Base-by-base conservation (phyloP, 1,140 invertebrate species). In the Carposina sasakii region DNA sequence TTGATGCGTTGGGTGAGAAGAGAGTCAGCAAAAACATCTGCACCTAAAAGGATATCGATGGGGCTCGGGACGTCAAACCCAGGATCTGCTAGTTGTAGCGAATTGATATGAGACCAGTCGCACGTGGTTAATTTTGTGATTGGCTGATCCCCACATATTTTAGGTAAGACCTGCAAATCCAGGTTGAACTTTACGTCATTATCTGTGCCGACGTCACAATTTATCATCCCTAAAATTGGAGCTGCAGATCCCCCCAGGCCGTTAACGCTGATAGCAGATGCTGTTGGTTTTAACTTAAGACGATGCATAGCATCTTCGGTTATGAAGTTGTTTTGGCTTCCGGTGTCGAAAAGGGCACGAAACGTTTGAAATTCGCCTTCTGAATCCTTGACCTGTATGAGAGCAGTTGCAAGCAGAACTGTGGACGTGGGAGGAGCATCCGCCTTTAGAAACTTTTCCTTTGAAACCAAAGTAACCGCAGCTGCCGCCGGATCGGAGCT, bases 311-410 rank as follows among this genome's bases (percentile, higher is more conserved):
- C 54, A 2, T 34, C 28, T 52, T 39, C 41, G 1, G 52, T 60
- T 5, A 64, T 54, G 36, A 62, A 54, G 19, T 52, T 62, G 37
- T 33, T 54, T 51, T 63, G 52, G 40, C 56, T 63, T 16, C 55
- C 61, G 19, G 54, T 57, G 23, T 61, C 57, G 19, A 63, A 60
- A 12, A 63, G 43, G 1, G 57, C 61, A 21, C 57, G 57, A 12
- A 57, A 57, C 19, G 51, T 28, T 31, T 63, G 51, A 19, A 54
- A 36, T 10, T 22, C 5, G 3, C 57, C 61, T 13, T 22, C 46
- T 0, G 57, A 31, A 52, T 63, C 61, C n/a, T 19, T 31, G 19
- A 60, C 23, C 26, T 52, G 45, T 9, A 57, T 37, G 9, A 57
- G 45, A 5, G 54, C 51, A 24, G 55, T 61, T 12, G 52, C 48